Evolutionary conservation across 1,140 invertebrate species (phyloP).

Genomic region (Lycorma delicatula): DNA sequence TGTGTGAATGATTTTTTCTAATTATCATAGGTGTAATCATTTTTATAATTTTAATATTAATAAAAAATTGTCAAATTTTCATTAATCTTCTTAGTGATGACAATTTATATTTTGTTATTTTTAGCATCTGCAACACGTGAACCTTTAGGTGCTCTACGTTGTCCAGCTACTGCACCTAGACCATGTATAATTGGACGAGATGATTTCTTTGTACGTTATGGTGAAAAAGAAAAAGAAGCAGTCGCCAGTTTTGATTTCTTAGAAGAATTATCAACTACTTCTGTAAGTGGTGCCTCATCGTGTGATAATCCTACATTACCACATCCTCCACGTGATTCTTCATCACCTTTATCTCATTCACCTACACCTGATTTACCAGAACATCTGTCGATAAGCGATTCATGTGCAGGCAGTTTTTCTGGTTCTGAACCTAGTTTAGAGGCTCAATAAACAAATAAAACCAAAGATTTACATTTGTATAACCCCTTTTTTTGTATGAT

Average conservation of each 20-base stretch:
- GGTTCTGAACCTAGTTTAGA: constrained; percentile 27
- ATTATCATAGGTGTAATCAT: no score
- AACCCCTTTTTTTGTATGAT: no score
- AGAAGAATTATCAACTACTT: constrained; percentile 51
- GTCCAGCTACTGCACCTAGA: constrained; percentile 41
- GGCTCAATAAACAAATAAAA: constrained; percentile 11
- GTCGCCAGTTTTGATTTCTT: constrained; percentile 71
- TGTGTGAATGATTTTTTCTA: no score
- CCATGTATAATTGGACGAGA: constrained; percentile 62
- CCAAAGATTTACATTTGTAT: no score
- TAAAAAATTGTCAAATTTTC: no score
- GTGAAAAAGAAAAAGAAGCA: constrained; percentile 65
- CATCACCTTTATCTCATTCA: constrained; percentile 17
- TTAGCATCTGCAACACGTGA: constrained; percentile 49
- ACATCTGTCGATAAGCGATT: constrained; percentile 35
- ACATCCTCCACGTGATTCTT: constrained; percentile 31
- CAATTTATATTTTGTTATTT: constrained; percentile 18
- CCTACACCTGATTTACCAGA: constrained; percentile 28
- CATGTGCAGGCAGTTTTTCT: constrained; percentile 36
- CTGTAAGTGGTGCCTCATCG: constrained; percentile 38
- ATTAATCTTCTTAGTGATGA: no score
- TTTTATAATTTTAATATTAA: no score
- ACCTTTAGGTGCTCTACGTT: constrained; percentile 44
- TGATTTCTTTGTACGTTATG: constrained; percentile 66
- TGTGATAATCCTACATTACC: constrained; percentile 38